Conservation (phyloP, 2,888 invertebrate genomes). For the Polyploca ridens region DNA sequence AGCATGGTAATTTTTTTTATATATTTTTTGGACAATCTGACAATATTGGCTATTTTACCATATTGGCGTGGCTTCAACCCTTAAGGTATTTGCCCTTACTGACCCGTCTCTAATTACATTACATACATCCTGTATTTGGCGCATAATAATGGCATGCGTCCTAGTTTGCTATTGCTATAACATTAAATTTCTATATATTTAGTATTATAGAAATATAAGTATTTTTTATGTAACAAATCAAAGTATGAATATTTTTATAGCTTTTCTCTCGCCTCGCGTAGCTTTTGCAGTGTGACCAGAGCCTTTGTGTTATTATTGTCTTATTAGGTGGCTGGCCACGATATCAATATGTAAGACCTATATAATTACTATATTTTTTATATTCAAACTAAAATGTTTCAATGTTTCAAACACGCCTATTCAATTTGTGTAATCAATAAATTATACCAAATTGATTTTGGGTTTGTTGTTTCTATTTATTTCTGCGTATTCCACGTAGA, state of each 20-base stretch:
- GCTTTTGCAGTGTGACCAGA: conserved; percentile 38
- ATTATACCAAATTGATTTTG: conserved; percentile 76
- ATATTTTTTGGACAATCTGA: no score
- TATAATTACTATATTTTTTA: conserved; percentile 73
- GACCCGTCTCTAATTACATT: no score
- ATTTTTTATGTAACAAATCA: background rate
- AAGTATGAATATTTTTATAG: background rate
- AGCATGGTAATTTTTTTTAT: no score
- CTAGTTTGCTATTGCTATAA: no score
- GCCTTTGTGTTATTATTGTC: conserved; percentile 47
- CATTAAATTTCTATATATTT: no score
- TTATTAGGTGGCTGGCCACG: conserved; percentile 81
- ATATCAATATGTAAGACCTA: conserved; percentile 65
- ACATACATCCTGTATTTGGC: background rate
- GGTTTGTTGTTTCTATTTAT: conserved; percentile 25
- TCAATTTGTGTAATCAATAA: conserved; percentile 83
- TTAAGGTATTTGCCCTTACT: no score
- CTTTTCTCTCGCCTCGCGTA: conserved; percentile 14
- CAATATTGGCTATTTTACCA: no score
- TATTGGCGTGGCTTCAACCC: no score
- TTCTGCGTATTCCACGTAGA: conserved; percentile 9
- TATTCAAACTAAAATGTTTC: conserved; percentile 62
- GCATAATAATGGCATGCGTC: background rate
- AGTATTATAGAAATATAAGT: background rate
- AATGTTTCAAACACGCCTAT: conserved; percentile 70